Conservation (phyloP, 2,113 vertebrate species). For the Eidolon helvum region DNA sequence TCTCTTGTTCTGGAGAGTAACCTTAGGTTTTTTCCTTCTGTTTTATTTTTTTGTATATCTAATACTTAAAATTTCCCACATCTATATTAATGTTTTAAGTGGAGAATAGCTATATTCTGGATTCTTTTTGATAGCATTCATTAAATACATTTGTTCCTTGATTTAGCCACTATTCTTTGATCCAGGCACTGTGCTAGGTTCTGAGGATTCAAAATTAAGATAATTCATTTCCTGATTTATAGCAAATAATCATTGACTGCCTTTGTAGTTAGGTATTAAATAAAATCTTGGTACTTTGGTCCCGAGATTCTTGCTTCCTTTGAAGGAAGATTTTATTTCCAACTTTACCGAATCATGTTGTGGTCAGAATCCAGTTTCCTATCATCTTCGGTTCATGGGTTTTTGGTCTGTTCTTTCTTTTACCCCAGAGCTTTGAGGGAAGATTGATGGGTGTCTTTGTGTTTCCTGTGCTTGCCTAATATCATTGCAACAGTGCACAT, state of each 20-base stretch:
- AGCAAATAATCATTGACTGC: background rate
- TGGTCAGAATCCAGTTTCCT: background rate
- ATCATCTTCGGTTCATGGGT: background rate
- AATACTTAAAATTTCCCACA: background rate
- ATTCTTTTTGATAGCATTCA: background rate
- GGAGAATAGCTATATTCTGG: background rate
- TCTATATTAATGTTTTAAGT: conserved; percentile 37
- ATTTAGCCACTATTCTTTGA: conserved; percentile 28
- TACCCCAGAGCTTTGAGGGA: background rate
- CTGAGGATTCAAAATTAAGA: conserved; percentile 33
- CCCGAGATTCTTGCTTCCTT: conserved; percentile 38
- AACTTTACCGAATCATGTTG: conserved; percentile 19
- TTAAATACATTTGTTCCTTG: conserved; percentile 30
- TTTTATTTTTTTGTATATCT: conserved; percentile 33
- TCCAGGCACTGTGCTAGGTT: conserved; percentile 46
- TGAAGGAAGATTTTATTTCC: conserved; percentile 29
- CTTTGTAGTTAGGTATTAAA: conserved; percentile 2
- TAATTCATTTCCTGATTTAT: background rate
- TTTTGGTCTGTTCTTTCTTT: background rate
- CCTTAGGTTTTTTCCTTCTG: background rate
- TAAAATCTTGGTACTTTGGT: conserved; percentile 22
- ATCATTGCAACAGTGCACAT: background rate
- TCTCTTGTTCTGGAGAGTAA: conserved; percentile 23
- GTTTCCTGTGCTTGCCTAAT: background rate
- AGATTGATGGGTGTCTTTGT: background rate